Base-by-base conservation (phyloP, 2,113 vertebrate species). In the Callorhinus ursinus region DNA sequence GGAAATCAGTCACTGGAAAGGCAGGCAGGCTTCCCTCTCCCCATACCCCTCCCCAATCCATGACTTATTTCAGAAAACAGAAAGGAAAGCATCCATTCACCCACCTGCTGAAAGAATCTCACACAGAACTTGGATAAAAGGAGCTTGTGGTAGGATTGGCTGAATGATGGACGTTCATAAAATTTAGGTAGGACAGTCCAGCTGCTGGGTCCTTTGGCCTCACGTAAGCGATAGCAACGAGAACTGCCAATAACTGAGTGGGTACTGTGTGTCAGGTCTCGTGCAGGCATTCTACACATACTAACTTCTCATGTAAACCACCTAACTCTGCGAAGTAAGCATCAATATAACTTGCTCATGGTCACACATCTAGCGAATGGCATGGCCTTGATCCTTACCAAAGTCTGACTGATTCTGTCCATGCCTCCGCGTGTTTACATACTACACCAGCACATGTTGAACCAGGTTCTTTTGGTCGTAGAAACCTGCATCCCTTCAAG, bases 21-120 rank as follows among this genome's bases (percentile, higher is more conserved):
- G 11, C 2, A 9, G 31, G 13, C 2, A 12, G 31, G 13, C 26
- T n/a, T 55, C 21, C 42, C 5, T 22, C 11, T 46, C 46, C n/a
- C 15, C 4, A 7, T 16, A 51, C 49, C 14, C 4, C 26, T 69
- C 21, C 24, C 36, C n/a, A 22, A 16, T 4, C 15, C 15, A 83
- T 26, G 49, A 14, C 15, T 87, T 86, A 46, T 80, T 88, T 69
- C 88, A 46, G 74, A 74, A 87, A 74, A 72, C 57, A 88, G 59
- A 79, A 57, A 83, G 74, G n/a, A 91, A 95, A 81, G 14, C 13
- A 74, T 59, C 49, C 9, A 19, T 53, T 57, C 74, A 42, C 28
- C 42, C 21, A n/a, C 46, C 59, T 74, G 24, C 51, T 51, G 26
- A 84, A 85, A 93, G 77, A 80, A 24, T 84, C 57, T 77, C 21